These are phyloP conservation scores for Habroteleia sp. DNA, from an alignment of 2,888 invertebrate species.

Conservation along the genomic window DNA sequence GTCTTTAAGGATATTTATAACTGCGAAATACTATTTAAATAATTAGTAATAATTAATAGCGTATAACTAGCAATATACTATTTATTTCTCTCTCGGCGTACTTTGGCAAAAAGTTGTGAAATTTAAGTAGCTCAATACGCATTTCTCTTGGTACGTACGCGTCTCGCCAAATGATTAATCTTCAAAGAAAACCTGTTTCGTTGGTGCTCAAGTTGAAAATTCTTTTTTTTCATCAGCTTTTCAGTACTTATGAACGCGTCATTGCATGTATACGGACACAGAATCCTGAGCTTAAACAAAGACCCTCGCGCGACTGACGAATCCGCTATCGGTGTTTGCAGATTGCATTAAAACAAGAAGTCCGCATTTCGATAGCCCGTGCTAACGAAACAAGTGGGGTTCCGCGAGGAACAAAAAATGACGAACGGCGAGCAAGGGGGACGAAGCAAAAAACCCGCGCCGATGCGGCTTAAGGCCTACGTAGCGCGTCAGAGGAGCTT, in stretches of 20 bases:
- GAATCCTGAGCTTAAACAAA: slow-evolving; percentile 78
- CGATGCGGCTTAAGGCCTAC: slow-evolving; percentile 78
- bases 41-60: too few species aligned
- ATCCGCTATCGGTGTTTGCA: slow-evolving; percentile 76
- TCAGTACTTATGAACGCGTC: slow-evolving; percentile 14
- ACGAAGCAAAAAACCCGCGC: slow-evolving; percentile 43
- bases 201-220: slow-evolving; percentile 8
- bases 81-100: too few species aligned
- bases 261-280: slow-evolving; percentile 30
- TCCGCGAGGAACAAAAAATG: slow-evolving; percentile 13
- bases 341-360: slow-evolving; percentile 73
- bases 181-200: slow-evolving; percentile 34
- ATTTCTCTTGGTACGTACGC: too few species aligned
- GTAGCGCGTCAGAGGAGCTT: slow-evolving; percentile 74
- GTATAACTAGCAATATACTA: too few species aligned
- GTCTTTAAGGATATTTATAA: too few species aligned
- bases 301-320: slow-evolving; percentile 68
- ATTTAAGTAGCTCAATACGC: too few species aligned
- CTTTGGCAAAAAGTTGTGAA: neutral
- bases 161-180: slow-evolving; percentile 20
- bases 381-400: slow-evolving; percentile 55
- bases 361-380: slow-evolving; percentile 39
- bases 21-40: too few species aligned
- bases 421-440: slow-evolving; percentile 9
- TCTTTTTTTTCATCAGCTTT: slow-evolving; percentile 8